Evolutionary conservation across 1,140 invertebrate species (phyloP).

Genomic region (Forficula auricularia): DNA sequence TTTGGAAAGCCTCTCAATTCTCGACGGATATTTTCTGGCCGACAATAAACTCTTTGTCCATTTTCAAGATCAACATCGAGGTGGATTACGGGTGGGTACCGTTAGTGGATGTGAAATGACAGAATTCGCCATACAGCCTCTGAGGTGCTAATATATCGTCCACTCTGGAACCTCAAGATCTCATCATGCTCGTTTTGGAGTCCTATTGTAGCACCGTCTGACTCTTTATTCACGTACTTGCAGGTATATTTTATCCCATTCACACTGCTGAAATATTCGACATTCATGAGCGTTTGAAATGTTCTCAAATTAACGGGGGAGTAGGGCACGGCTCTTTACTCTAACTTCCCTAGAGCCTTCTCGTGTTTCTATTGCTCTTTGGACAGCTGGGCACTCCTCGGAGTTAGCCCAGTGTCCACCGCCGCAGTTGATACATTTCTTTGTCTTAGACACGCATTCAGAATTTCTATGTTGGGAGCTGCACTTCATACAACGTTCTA

Average conservation of each 20-base stretch:
- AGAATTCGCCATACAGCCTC: constrained; percentile 27
- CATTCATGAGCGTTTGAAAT: constrained; percentile 23
- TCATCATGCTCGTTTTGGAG: constrained; percentile 20
- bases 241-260: constrained; percentile 25
- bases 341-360: too few species aligned
- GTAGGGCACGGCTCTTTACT: constrained; percentile 26
- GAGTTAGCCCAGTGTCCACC: too few species aligned
- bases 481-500: too few species aligned
- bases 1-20: constrained; percentile 2
- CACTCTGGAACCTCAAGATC: constrained; percentile 20
- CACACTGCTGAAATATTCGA: constrained; percentile 24
- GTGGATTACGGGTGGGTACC: constrained; percentile 21
- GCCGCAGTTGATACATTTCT: too few species aligned
- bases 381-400: too few species aligned
- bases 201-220: constrained; percentile 17
- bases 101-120: constrained; percentile 21
- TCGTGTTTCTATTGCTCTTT: too few species aligned
- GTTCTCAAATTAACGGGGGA: constrained; percentile 18
- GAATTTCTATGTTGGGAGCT: too few species aligned
- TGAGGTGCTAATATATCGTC: constrained; percentile 20
- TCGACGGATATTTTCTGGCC: constrained; percentile 7
- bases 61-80: constrained; percentile 22
- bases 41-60: constrained; percentile 18
- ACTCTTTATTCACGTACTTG: constrained; percentile 27
- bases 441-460: too few species aligned